Evolutionary conservation across 2,113 vertebrate species (phyloP).

Genomic region (Trachemys scripta): DNA sequence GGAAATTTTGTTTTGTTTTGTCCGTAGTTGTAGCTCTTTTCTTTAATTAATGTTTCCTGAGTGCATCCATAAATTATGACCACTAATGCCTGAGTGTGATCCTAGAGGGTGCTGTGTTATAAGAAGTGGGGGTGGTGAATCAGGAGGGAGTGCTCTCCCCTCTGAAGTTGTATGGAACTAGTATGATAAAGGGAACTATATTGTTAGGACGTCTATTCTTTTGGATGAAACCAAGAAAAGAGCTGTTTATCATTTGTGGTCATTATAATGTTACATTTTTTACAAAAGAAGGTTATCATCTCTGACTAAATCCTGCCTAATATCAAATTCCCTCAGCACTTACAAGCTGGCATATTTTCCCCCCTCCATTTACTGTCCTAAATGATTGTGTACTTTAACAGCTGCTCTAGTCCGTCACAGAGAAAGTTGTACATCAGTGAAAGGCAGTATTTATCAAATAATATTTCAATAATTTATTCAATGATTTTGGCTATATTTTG

Average conservation of each 20-base stretch:
- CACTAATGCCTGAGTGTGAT: fast-evolving
- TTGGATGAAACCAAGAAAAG: not conserved
- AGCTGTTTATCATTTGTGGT: not conserved
- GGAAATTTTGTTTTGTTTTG: no score
- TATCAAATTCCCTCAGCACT: constrained; percentile 40
- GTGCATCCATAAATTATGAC: fast-evolving
- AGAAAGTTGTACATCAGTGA: constrained; percentile 62
- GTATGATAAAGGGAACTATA: not conserved
- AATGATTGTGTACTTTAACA: constrained; percentile 54
- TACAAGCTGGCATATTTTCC: constrained; percentile 21
- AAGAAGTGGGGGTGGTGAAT: not conserved
- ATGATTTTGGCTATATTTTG: constrained; percentile 42
- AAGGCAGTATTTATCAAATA: constrained; percentile 72
- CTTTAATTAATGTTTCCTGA: fast-evolving
- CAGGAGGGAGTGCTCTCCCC: not conserved
- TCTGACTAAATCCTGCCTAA: constrained; percentile 40
- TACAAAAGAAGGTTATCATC: constrained; percentile 21
- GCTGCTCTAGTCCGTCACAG: constrained; percentile 60
- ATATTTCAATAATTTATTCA: constrained; percentile 71
- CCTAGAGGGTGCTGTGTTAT: not conserved
- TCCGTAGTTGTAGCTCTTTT: fast-evolving
- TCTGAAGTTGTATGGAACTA: not conserved
- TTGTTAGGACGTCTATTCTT: not conserved
- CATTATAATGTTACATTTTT: not conserved
- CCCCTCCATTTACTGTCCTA: constrained; percentile 65